Evolutionary conservation across 2,113 vertebrate species (phyloP), one percentile per base, ranked within the genome.

Genomic region (Verasper variegatus): DNA sequence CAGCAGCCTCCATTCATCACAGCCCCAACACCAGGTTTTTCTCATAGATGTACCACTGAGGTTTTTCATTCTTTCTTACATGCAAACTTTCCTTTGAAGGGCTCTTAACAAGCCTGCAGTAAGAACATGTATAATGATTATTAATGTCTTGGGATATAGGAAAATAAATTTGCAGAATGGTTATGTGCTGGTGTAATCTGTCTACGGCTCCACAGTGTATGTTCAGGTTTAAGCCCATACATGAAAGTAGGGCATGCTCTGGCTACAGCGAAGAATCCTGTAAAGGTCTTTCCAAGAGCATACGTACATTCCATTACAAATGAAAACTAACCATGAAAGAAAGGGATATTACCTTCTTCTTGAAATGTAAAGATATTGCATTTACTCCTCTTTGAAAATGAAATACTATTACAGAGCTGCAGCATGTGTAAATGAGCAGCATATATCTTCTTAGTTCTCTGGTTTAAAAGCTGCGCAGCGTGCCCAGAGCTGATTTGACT

Each of bases 1-100:
- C 74, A 76, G 62, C 51, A 64, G 63, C 57, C 15, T 74, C 65
- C 67, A 55, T 76, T 78, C 66, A 83, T 86, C 79, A 59, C 71
- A 68, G 52, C 45, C 65, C 49, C 60, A 74, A 71, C 17, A 59
- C 26, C 55, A 56, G 27, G 27, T 5, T 69, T 76, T 76, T 20
- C 6, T 49, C 27, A 9, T 51, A 45, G 54, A 81, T 55, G 65
- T 45, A 45, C 42, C 45, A 24, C 62, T 60, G 20, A 68, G 45
- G 49, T 64, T 80, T 72, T 71, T 51, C 58, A 73, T 66, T 37
- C 21, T 8, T 10, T 78, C 35, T 76, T 61, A 68, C 12, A 4
- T 40, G 49, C 23, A 56, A 66, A 68, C 60, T 55, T 31, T 42
- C n/a, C 45, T 52, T 31, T 78, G 66, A 63, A 49, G 47, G 47